Percentiles rank a stretch among this genome's conserved stretches.
Conservation (phyloP, 2,113 vertebrate genomes). For the Hiodon alosoides region DNA sequence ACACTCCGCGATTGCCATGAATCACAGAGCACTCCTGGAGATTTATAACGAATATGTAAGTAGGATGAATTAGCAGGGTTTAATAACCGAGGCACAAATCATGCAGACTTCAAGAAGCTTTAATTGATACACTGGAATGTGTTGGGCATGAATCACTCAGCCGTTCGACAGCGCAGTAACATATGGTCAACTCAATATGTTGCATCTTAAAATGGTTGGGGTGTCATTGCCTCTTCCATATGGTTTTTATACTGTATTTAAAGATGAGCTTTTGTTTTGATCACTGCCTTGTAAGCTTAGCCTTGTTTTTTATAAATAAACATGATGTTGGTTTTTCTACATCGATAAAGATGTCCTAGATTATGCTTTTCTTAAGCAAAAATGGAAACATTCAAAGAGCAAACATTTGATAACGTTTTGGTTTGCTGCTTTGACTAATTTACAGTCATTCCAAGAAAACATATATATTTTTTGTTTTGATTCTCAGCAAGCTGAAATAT, state of each 20-base stretch:
- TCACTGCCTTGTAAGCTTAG: slow-evolving; percentile 1
- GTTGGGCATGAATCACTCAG: slow-evolving; percentile 88
- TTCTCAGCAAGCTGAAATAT: not conserved
- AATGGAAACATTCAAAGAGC: no score
- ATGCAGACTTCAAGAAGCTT: slow-evolving; percentile 85
- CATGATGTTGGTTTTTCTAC: not conserved
- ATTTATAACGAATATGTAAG: slow-evolving; percentile 95
- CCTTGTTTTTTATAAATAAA: slow-evolving; percentile 37
- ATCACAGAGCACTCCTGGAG: slow-evolving; percentile 84
- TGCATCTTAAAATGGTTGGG: slow-evolving; percentile 78
- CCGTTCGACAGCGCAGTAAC: slow-evolving; percentile 74
- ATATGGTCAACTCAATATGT: slow-evolving; percentile 87
- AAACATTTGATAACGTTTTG: no score
- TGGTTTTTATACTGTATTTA: slow-evolving; percentile 59
- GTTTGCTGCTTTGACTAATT: no score
- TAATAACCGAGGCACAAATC: slow-evolving; percentile 96
- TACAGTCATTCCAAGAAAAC: no score
- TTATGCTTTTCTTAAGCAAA: no score
- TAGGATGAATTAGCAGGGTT: slow-evolving; percentile 94
- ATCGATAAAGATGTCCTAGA: not conserved
- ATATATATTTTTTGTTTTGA: not conserved
- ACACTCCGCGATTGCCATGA: slow-evolving; percentile 86
- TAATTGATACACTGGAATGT: slow-evolving; percentile 94
- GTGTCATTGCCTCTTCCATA: slow-evolving; percentile 78
- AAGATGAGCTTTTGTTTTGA: slow-evolving; percentile 64